These are phyloP conservation scores for Rugalucina vietnamica DNA, from an alignment of 2,888 invertebrate genomes.

Conservation along the genomic window DNA sequence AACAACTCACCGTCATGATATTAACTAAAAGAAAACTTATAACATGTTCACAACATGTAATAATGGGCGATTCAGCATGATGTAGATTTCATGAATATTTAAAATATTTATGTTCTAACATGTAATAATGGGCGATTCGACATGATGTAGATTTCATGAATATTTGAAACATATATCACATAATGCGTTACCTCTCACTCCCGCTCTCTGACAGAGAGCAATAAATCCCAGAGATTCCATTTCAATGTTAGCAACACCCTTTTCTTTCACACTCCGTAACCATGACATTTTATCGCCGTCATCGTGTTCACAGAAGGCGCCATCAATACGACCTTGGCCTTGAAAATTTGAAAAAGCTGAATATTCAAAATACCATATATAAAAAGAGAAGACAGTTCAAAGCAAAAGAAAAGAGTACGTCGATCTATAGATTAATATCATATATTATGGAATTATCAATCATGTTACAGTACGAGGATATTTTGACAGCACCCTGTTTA, in stretches of 20 bases:
- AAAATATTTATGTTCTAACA: background rate
- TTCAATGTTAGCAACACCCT: conserved; percentile 97
- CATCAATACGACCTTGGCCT: conserved; percentile 97
- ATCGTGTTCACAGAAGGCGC: conserved; percentile 97
- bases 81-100: background rate
- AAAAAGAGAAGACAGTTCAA: too few species aligned
- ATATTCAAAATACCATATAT: too few species aligned
- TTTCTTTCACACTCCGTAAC: conserved; percentile 85
- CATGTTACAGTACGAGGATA: too few species aligned
- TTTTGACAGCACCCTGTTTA: too few species aligned
- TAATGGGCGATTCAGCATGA: too few species aligned
- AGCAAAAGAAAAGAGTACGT: too few species aligned
- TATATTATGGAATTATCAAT: too few species aligned
- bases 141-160: background rate
- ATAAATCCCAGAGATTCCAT: conserved; percentile 98
- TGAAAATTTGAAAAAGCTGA: conserved; percentile 34
- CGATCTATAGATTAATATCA: too few species aligned
- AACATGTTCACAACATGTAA: too few species aligned
- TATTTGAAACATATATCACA: background rate
- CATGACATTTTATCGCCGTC: conserved; percentile 96
- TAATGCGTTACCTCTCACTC: conserved; percentile 88
- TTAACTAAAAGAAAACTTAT: too few species aligned
- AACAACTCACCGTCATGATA: too few species aligned
- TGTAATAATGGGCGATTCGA: too few species aligned
- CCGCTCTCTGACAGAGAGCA: conserved; percentile 96